Base-by-base conservation (phyloP, 2,113 vertebrate genomes). In the Barnardius zonarius region DNA sequence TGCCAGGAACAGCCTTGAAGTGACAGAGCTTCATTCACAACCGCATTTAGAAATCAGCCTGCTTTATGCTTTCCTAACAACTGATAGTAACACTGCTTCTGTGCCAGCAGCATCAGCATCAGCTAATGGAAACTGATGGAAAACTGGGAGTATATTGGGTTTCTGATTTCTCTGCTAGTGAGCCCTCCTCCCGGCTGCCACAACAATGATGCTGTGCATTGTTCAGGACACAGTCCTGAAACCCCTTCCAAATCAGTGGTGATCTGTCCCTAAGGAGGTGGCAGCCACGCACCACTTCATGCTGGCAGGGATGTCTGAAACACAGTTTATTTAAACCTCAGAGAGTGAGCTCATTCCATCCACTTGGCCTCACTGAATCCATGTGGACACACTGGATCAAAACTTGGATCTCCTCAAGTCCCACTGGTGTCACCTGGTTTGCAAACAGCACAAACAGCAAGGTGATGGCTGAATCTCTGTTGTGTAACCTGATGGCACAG, bases 351-450 rank as follows among this genome's bases (percentile, higher is more conserved):
- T 87, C 66, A 8, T 11, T 39, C 41, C 39, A 27, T 11, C n/a
- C 46, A 2, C 57, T 28, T 28, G 62, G 83, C 55, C 57, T 74
- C 0, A 0, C 39, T 30, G n/a, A 43, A 70, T 72, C 48, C 52
- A 61, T 1, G 2, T 6, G 59, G 66, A 37, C 37, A 49, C 0
- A 2, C 22, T 52, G 67, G 49, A 35, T 37, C 72, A 31, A 9
- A 0, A 6, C 46, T 37, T 0, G 0, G 52, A 15, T 91, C 52
- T 0, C 0, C 23, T 27, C 0, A 0, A 0, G 0, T n/a, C 61
- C 83, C 78, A 68, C 25, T 0, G 0, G n/a, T 4, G 22, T 41
- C 2, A 0, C 46, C 52, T 30, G 43, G 59, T 33, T 73, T 57
- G 74, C 61, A 57, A 5, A 5, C 16, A 84, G 59, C 72, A 31